These are phyloP conservation scores for Phocoena sinus DNA, from an alignment of 2,113 vertebrate species.

Conservation along the genomic window DNA sequence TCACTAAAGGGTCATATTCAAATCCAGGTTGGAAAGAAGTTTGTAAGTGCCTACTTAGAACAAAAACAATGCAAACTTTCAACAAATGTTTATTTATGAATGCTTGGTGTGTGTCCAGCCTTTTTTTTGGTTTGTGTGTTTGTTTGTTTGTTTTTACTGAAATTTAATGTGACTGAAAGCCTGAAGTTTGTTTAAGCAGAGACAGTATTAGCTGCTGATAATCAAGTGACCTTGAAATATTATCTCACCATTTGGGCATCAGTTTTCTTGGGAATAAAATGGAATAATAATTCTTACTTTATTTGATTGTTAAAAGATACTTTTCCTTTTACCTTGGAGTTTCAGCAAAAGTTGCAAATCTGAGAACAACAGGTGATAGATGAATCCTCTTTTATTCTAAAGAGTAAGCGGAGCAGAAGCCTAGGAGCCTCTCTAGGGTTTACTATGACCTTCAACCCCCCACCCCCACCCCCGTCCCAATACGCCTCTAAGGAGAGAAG, in stretches of 20 bases:
- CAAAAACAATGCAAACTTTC: background rate
- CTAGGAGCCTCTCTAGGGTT: fast-evolving
- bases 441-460: background rate
- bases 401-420: background rate
- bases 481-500: background rate
- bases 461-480: too few species aligned
- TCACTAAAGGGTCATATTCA: background rate
- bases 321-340: background rate
- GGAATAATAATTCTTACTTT: background rate
- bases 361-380: background rate
- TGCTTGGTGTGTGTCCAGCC: too few species aligned
- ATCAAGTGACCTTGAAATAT: background rate
- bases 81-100: background rate
- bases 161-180: background rate
- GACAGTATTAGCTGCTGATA: background rate
- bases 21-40: background rate
- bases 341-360: background rate
- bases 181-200: background rate
- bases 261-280: background rate
- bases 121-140: too few species aligned
- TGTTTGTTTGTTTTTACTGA: too few species aligned
- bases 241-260: background rate
- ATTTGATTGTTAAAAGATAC: background rate
- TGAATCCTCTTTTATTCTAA: background rate
- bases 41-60: background rate